Conservation (phyloP, 1,140 invertebrate genomes). For the Goniozus legneri region DNA sequence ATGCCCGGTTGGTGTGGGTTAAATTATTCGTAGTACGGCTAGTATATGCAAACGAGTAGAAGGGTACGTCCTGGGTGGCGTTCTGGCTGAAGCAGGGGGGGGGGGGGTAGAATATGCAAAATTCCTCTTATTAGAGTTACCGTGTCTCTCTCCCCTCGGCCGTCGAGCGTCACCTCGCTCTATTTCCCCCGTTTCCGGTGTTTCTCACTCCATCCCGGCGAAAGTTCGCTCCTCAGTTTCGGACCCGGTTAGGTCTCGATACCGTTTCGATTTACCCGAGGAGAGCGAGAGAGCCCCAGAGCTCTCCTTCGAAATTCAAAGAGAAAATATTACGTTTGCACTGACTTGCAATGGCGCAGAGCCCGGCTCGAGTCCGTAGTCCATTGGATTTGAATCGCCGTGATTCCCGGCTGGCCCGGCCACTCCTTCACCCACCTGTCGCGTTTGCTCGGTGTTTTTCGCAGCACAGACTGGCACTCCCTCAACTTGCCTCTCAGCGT, state of each 20-base stretch:
- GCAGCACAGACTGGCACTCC: conserved; percentile 60
- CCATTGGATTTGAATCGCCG: conserved; percentile 75
- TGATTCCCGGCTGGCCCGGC: conserved; percentile 71
- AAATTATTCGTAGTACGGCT: conserved; percentile 47
- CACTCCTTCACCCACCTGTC: conserved; percentile 73
- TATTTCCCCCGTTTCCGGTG: no score
- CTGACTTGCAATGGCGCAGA: conserved; percentile 63
- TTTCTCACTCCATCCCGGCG: no score
- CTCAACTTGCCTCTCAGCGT: conserved; percentile 56
- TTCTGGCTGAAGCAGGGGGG: conserved; percentile 26
- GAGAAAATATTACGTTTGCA: no score
- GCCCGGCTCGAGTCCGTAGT: conserved; percentile 71
- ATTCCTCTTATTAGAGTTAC: conserved; percentile 48
- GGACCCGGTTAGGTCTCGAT: no score
- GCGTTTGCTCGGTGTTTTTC: conserved; percentile 64
- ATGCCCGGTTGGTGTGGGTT: conserved; percentile 23
- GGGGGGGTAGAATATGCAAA: conserved; percentile 44
- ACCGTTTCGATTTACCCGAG: no score
- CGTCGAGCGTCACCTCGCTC: no score
- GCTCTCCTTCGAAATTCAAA: no score
- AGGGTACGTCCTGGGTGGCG: conserved; percentile 18
- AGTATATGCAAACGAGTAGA: conserved; percentile 48
- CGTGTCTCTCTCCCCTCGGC: conserved; percentile 20
- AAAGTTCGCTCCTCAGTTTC: no score
- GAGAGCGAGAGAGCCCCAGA: no score